Conservation (phyloP, 2,888 invertebrate species). For the Agrotis segetum region DNA sequence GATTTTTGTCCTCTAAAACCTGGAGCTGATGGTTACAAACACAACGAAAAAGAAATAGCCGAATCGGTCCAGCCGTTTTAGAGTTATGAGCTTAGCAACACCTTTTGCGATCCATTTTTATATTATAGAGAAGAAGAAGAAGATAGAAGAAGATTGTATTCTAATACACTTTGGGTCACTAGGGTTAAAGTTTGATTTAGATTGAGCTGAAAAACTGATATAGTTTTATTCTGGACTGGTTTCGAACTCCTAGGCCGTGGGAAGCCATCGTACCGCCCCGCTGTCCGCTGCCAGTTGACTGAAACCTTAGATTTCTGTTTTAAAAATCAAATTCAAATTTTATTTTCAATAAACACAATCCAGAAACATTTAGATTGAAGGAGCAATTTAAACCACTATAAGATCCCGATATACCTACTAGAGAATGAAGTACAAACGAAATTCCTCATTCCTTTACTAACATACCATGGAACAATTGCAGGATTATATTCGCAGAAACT, state of each 20-base stretch:
- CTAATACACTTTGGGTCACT: not conserved
- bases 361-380: not conserved
- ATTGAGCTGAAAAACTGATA: too few species aligned
- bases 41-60: too few species aligned
- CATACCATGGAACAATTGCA: conserved; percentile 15
- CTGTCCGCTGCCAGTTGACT: too few species aligned
- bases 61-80: too few species aligned
- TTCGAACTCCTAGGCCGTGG: too few species aligned
- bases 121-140: too few species aligned
- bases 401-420: not conserved
- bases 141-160: too few species aligned
- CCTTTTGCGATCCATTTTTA: too few species aligned
- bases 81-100: too few species aligned
- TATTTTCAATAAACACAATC: not conserved
- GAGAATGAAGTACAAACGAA: conserved; percentile 1
- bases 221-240: not conserved
- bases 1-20: too few species aligned
- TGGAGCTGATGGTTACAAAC: too few species aligned
- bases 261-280: too few species aligned
- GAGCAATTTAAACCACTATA: not conserved
- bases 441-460: not conserved
- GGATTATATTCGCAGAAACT: conserved; percentile 38
- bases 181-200: not conserved
- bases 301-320: not conserved
- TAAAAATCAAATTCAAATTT: not conserved